Evolutionary conservation across 2,113 vertebrate species (phyloP).

Genomic region (Myodes glareolus): DNA sequence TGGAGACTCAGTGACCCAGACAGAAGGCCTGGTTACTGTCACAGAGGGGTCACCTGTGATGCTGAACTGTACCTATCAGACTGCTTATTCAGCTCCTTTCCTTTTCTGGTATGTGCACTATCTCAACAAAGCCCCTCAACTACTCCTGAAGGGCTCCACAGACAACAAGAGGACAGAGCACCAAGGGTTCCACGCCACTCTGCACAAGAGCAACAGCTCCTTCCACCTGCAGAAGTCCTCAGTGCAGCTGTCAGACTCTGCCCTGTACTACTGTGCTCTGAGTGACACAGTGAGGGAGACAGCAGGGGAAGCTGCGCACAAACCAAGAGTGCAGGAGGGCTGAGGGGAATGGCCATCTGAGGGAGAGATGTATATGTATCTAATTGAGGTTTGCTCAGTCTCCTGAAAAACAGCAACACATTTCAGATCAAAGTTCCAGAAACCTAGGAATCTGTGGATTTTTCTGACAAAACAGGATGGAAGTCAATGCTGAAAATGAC

Average conservation of each 20-base stretch:
- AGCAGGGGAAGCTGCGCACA: no score
- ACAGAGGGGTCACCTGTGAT: background rate
- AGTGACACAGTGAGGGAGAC: no score
- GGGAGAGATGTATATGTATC: rapidly evolving
- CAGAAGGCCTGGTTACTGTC: background rate
- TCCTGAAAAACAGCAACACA: background rate
- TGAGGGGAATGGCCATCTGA: background rate
- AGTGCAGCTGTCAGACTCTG: no score
- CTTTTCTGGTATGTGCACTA: slow-evolving; percentile 68
- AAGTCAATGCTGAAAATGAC: background rate
- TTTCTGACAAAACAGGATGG: no score
- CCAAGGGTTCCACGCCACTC: slow-evolving; percentile 46
- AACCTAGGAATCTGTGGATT: background rate
- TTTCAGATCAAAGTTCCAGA: background rate
- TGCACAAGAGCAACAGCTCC: background rate
- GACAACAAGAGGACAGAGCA: rapidly evolving
- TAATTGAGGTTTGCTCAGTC: background rate
- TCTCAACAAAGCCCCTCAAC: background rate
- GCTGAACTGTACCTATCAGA: slow-evolving; percentile 55
- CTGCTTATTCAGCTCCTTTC: rapidly evolving
- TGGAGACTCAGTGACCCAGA: slow-evolving; percentile 50
- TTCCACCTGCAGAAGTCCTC: slow-evolving; percentile 62
- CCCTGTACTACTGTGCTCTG: no score
- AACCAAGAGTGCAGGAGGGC: no score
- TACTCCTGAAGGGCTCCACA: background rate